phyloP scores from a whole-genome alignment of 2,113 vertebrate genomes.

The Mormyrus lacerda region DNA sequence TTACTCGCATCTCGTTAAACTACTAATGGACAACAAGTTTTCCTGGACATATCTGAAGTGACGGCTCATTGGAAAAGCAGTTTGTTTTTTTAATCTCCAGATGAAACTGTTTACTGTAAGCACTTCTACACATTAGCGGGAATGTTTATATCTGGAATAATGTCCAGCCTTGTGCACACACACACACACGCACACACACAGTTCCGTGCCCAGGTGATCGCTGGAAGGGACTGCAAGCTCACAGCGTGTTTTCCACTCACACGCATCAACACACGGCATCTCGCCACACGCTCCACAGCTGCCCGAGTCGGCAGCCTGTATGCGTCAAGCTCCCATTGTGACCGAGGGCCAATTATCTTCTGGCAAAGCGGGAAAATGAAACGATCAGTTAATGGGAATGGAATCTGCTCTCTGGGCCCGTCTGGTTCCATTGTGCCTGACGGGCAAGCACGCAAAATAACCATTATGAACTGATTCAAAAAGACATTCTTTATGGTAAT shows the following conservation, averaged over 20 bases:
- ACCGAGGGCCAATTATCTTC: neutral
- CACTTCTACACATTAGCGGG: neutral
- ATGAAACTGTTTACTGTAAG: conserved; percentile 5
- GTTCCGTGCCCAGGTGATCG: neutral
- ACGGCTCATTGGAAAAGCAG: conserved; percentile 19
- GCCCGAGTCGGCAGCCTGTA: neutral
- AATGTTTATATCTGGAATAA: neutral
- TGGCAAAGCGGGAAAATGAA: neutral
- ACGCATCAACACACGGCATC: neutral
- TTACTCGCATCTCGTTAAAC: neutral
- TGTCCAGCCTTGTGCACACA: neutral
- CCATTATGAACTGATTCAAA: neutral
- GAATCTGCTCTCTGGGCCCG: neutral
- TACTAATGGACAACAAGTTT: conserved; percentile 11
- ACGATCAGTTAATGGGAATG: neutral
- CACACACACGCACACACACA: neutral
- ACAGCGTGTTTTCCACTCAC: neutral
- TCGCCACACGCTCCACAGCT: neutral
- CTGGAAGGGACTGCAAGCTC: neutral
- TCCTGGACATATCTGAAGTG: conserved; percentile 6
- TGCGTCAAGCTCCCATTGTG: neutral
- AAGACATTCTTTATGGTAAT: neutral
- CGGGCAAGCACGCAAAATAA: neutral
- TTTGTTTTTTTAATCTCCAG: neutral
- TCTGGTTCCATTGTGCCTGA: neutral